phyloP scores from a whole-genome alignment of 1,140 invertebrate species.

The Drosophila ficusphila region DNA sequence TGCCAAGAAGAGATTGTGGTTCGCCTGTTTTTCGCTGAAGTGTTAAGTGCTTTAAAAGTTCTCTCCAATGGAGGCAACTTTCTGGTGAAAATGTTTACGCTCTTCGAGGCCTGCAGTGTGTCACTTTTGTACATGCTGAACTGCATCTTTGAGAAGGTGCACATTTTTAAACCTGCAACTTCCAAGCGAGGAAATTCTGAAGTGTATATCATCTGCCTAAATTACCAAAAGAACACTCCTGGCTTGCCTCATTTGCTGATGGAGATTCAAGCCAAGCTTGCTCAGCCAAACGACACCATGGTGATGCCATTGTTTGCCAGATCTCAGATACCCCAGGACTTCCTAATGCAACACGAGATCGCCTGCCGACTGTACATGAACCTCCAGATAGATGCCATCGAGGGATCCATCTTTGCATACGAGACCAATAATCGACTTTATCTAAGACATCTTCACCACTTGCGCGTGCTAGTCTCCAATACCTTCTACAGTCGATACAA shows the following conservation, averaged over 20 bases:
- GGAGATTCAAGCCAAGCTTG: slow-evolving; percentile 73
- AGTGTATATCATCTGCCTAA: slow-evolving; percentile 92
- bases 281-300: slow-evolving; percentile 56
- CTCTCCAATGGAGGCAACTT: slow-evolving; percentile 91
- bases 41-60: slow-evolving; percentile 89
- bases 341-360: slow-evolving; percentile 88
- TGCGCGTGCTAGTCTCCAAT: slow-evolving; percentile 84
- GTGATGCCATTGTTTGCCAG: slow-evolving; percentile 87
- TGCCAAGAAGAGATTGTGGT: slow-evolving; percentile 93
- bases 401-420: slow-evolving; percentile 87
- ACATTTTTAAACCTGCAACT: slow-evolving; percentile 94
- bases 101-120: slow-evolving; percentile 93
- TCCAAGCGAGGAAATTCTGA: slow-evolving; percentile 98
- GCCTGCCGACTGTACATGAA: slow-evolving; percentile 88
- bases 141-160: slow-evolving; percentile 87
- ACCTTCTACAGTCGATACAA: slow-evolving; percentile 86
- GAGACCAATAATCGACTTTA: slow-evolving; percentile 85
- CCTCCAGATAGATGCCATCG: slow-evolving; percentile 87
- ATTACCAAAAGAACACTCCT: slow-evolving; percentile 42
- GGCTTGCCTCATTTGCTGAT: slow-evolving; percentile 41
- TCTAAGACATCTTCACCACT: slow-evolving; percentile 84
- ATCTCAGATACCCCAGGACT: slow-evolving; percentile 87
- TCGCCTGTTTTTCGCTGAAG: slow-evolving; percentile 93
- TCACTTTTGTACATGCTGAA: slow-evolving; percentile 92
- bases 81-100: slow-evolving; percentile 96